A percentile compares a stretch with the other conserved stretches of the same genome.
These are phyloP conservation scores for Mya arenaria DNA, from an alignment of 1,140 invertebrate genomes.

Conservation along the genomic window DNA sequence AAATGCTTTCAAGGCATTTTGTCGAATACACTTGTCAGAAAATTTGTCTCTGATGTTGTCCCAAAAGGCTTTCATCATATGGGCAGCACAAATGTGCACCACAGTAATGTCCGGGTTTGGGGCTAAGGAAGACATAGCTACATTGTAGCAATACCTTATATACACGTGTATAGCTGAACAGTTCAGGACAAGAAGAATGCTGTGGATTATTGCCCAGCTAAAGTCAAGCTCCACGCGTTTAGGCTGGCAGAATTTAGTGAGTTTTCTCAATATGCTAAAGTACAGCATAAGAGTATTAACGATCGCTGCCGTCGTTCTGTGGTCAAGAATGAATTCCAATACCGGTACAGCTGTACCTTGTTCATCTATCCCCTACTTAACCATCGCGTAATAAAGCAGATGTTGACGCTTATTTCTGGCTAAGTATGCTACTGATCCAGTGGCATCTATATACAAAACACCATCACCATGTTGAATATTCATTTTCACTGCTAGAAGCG, in stretches of 20 bases:
- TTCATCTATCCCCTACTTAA: neutral
- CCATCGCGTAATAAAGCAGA: conserved; percentile 2
- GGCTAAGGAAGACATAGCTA: neutral
- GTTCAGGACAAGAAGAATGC: conserved; percentile 1
- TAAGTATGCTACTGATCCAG: neutral
- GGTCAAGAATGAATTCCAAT: neutral
- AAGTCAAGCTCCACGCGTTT: neutral
- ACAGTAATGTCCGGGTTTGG: neutral
- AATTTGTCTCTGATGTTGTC: conserved; percentile 3
- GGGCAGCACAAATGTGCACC: neutral
- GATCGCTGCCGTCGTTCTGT: neutral
- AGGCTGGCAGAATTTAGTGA: neutral
- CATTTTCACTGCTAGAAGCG: neutral
- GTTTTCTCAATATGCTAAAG: neutral
- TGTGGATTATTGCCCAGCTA: conserved; percentile 11
- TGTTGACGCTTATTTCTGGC: neutral
- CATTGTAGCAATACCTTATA: neutral
- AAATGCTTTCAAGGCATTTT: conserved; percentile 7
- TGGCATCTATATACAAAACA: neutral
- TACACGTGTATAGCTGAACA: conserved; percentile 4
- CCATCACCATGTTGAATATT: conserved; percentile 4
- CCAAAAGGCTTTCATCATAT: neutral
- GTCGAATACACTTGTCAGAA: neutral
- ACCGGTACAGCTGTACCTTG: neutral
- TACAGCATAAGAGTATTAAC: neutral